Evolutionary conservation across 1,140 invertebrate genomes (phyloP).

Genomic region (Bombus fervidus): DNA sequence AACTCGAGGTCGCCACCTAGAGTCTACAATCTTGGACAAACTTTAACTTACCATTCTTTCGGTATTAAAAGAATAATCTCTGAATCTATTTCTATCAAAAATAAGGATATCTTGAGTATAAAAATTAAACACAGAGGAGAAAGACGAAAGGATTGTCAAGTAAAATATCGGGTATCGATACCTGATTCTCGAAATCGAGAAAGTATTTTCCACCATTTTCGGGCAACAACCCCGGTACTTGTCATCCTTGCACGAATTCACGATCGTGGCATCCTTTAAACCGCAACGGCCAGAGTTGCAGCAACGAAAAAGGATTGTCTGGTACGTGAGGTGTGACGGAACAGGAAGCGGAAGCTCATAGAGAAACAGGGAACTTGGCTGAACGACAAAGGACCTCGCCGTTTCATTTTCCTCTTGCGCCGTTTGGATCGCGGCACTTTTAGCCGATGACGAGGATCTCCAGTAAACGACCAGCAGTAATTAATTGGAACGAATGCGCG

Average conservation of each 20-base stretch:
- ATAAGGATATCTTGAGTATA: neutral
- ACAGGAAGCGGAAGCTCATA: neutral
- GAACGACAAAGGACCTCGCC: neutral
- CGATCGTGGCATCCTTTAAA: neutral
- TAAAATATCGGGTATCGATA: too few species aligned
- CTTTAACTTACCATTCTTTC: neutral
- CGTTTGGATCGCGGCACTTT: slow-evolving; percentile 42
- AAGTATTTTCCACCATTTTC: neutral
- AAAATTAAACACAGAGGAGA: neutral
- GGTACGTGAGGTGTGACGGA: neutral
- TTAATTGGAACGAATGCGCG: slow-evolving; percentile 51
- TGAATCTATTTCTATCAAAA: neutral
- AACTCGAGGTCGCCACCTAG: neutral
- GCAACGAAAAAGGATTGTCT: neutral
- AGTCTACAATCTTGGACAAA: neutral
- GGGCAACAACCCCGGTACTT: too few species aligned
- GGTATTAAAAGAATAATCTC: neutral
- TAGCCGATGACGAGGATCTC: neutral
- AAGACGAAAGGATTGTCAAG: neutral
- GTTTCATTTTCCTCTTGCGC: neutral
- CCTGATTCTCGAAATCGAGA: slow-evolving; percentile 25
- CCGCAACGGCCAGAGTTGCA: neutral
- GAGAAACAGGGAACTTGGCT: neutral
- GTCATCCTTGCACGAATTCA: slow-evolving; percentile 21
- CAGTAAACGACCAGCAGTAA: slow-evolving; percentile 44